Percentiles rank a stretch among this genome's conserved stretches.
phyloP scores from a whole-genome alignment of 2,113 vertebrate genomes.

The Cinclus cinclus region DNA sequence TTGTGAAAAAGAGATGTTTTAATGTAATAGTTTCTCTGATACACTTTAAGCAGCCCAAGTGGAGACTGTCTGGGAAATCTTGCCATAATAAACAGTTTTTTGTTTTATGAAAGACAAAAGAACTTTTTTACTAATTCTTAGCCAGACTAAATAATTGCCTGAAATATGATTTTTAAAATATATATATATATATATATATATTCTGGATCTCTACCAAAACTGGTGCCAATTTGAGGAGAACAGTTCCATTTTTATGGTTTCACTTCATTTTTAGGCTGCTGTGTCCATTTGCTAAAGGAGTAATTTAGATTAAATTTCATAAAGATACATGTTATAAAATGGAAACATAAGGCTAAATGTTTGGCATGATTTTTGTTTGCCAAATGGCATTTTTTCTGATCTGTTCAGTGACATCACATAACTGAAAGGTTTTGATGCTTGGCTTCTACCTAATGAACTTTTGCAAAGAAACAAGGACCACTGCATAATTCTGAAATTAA shows the following conservation, averaged over 20 bases:
- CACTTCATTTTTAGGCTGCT: background rate
- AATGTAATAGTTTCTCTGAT: background rate
- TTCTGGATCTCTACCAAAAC: background rate
- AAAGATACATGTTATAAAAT: background rate
- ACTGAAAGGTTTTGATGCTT: background rate
- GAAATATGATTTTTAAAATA: background rate
- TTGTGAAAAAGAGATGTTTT: background rate
- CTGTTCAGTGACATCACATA: accelerated
- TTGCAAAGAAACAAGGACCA: background rate
- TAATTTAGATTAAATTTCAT: background rate
- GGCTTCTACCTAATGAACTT: background rate
- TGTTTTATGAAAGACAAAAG: accelerated
- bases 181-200: too few relatives aligned
- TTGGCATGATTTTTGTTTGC: background rate
- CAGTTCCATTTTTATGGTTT: background rate
- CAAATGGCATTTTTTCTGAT: background rate
- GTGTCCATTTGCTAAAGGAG: background rate
- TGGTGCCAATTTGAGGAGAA: background rate
- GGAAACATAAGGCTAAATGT: background rate
- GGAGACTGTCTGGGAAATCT: background rate
- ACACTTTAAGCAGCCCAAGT: background rate
- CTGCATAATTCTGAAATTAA: background rate
- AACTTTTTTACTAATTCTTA: background rate
- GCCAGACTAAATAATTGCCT: background rate
- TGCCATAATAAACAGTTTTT: background rate